Percentiles rank a stretch among this genome's conserved stretches.
Conservation (phyloP, 2,888 invertebrate species). For the Synanthedon tipuliformis region DNA sequence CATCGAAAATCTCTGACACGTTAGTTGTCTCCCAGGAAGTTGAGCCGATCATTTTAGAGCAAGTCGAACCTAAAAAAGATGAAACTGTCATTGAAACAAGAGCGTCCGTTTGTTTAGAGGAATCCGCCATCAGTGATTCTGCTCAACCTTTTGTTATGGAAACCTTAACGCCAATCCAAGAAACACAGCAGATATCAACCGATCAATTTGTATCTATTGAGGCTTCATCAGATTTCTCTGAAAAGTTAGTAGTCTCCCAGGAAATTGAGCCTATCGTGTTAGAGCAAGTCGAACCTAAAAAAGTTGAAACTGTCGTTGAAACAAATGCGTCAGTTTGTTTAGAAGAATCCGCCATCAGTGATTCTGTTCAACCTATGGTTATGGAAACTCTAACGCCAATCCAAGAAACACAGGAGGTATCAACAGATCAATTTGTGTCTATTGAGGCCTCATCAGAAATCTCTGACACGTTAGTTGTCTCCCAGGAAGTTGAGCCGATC, state of each 20-base stretch:
- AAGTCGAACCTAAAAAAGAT: background rate
- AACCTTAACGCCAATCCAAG: background rate
- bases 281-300: background rate
- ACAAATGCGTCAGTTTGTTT: background rate
- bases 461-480: background rate
- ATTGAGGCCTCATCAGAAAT: background rate
- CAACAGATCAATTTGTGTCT: background rate
- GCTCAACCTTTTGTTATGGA: background rate
- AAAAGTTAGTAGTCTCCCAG: background rate
- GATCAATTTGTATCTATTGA: background rate
- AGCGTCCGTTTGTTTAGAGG: too few species aligned
- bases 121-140: too few species aligned
- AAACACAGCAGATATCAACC: background rate
- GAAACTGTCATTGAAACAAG: too few species aligned
- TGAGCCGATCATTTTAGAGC: background rate
- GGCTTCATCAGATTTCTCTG: background rate
- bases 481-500: background rate
- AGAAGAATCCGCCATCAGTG: background rate
- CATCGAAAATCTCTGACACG: background rate
- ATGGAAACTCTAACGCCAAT: background rate
- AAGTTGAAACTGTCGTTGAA: background rate
- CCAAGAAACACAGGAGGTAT: background rate
- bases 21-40: background rate
- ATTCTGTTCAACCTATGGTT: background rate
- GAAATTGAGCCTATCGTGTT: background rate